These are phyloP conservation scores for Penaeus chinensis DNA, from an alignment of 1,140 invertebrate species.

Conservation along the genomic window DNA sequence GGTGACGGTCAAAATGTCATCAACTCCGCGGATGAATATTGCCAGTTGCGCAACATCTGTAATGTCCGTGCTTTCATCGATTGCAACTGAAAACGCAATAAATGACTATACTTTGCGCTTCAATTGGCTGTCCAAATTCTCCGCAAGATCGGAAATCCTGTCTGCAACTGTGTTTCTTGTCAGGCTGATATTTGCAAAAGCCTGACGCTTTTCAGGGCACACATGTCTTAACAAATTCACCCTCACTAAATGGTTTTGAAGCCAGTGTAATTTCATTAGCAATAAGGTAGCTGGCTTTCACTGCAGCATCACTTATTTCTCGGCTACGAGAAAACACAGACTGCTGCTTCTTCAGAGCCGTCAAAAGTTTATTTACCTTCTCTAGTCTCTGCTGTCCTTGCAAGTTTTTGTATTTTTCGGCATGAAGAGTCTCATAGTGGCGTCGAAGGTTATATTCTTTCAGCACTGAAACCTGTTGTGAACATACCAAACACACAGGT, in stretches of 20 bases:
- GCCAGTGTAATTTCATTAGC: not conserved
- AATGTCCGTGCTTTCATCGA: constrained; percentile 34
- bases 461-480: not conserved
- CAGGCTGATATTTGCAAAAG: constrained; percentile 37
- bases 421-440: constrained; percentile 20
- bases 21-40: constrained; percentile 29
- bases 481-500: constrained; percentile 23
- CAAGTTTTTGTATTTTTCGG: not conserved
- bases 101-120: constrained; percentile 22
- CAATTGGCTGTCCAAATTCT: constrained; percentile 16
- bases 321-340: too few relatives aligned
- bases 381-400: not conserved
- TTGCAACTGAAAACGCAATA: constrained; percentile 24
- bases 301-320: not conserved
- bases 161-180: constrained; percentile 37
- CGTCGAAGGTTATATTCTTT: constrained; percentile 15
- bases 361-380: not conserved
- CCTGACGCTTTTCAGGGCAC: constrained; percentile 28
- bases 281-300: constrained; percentile 5
- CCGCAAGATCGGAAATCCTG: constrained; percentile 14
- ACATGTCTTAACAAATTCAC: constrained; percentile 18
- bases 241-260: constrained; percentile 13
- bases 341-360: not conserved
- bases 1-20: constrained; percentile 5
- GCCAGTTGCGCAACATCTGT: constrained; percentile 34